Conservation (phyloP, 2,888 invertebrate species). For the Spisula solida region DNA sequence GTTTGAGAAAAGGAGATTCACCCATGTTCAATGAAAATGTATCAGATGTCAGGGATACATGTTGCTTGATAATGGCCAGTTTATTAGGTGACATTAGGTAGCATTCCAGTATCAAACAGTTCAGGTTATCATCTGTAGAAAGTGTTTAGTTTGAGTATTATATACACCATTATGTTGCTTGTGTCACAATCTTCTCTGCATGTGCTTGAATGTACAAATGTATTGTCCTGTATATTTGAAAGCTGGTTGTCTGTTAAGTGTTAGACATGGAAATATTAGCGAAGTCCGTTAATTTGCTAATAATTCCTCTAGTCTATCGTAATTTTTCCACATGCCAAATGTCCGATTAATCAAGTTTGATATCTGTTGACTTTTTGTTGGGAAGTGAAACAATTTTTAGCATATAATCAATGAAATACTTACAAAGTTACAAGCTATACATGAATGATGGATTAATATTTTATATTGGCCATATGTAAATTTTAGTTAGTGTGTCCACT, state of each 20-base stretch:
- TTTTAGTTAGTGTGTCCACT: background rate
- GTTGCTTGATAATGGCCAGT: background rate
- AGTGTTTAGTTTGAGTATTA: background rate
- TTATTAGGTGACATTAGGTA: background rate
- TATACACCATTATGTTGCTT: background rate
- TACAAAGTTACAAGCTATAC: background rate
- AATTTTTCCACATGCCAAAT: too few relatives aligned
- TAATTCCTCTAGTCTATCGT: too few relatives aligned
- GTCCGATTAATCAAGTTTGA: background rate
- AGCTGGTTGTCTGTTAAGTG: background rate
- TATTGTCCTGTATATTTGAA: background rate
- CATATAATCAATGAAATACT: background rate
- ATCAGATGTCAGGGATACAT: too few relatives aligned
- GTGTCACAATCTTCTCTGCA: slow-evolving; percentile 1
- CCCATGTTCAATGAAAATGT: too few relatives aligned
- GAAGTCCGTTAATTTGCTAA: too few relatives aligned
- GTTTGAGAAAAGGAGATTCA: too few relatives aligned
- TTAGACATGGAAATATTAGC: too few relatives aligned
- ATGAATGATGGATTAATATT: background rate
- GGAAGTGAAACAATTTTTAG: background rate
- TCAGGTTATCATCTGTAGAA: background rate
- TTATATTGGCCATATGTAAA: slow-evolving; percentile 9
- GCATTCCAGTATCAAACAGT: background rate
- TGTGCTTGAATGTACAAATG: background rate
- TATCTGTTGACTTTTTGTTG: background rate